Percentiles rank a stretch among this genome's conserved stretches.
Evolutionary conservation across 1,140 invertebrate species (phyloP).

Genomic region (Sycobia sp.): DNA sequence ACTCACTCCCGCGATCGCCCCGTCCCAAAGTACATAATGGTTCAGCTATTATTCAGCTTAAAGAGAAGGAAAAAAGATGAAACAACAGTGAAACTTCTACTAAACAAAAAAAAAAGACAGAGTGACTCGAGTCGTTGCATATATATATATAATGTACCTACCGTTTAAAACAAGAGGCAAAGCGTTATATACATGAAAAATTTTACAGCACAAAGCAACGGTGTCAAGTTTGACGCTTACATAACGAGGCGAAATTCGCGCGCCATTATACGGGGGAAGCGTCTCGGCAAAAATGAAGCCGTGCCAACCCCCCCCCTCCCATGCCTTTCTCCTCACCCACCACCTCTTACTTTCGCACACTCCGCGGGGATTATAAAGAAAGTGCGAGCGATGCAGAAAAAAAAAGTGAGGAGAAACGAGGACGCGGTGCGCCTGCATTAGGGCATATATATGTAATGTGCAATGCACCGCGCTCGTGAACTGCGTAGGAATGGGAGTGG

Average conservation of each 20-base stretch:
- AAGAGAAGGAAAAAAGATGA: neutral
- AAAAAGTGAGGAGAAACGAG: constrained; percentile 4
- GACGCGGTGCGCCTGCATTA: neutral
- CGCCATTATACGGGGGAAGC: too few species aligned
- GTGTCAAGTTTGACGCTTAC: constrained; percentile 22
- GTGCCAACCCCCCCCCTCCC: too few species aligned
- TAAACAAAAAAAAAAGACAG: too few species aligned
- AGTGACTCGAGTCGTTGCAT: neutral
- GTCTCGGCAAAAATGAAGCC: constrained; percentile 4
- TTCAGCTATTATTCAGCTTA: too few species aligned
- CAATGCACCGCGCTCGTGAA: too few species aligned
- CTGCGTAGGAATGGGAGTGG: too few species aligned
- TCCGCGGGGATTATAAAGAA: constrained; percentile 14
- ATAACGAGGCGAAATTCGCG: too few species aligned
- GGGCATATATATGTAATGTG: too few species aligned
- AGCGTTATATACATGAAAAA: too few species aligned
- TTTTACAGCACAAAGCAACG: constrained; percentile 22
- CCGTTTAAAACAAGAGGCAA: too few species aligned
- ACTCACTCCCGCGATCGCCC: too few species aligned
- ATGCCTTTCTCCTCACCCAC: neutral
- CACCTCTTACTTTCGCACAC: neutral
- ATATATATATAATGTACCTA: neutral
- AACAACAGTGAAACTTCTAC: neutral
- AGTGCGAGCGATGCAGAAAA: constrained; percentile 4
- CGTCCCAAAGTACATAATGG: too few species aligned